These are phyloP conservation scores for Cebus imitator DNA, from an alignment of 2,113 vertebrate species.

Conservation along the genomic window DNA sequence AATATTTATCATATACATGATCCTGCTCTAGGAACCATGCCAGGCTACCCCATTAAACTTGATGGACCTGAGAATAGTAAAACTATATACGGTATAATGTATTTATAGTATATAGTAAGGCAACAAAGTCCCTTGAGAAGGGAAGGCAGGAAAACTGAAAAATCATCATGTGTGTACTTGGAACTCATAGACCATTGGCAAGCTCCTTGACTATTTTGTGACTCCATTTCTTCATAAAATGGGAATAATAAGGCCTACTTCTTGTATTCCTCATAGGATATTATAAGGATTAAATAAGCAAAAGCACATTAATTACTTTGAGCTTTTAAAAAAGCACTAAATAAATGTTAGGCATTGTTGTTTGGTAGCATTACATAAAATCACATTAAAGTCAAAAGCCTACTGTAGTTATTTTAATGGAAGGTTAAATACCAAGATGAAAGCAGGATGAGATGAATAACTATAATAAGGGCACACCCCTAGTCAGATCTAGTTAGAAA, in stretches of 20 bases:
- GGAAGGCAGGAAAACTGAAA: conserved; percentile 63
- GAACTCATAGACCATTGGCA: conserved; percentile 45
- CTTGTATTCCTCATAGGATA: conserved; percentile 52
- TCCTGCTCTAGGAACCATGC: conserved; percentile 74
- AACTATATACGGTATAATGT: conserved; percentile 73
- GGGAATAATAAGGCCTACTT: conserved; percentile 54
- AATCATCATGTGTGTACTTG: conserved; percentile 41
- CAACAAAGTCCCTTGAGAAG: conserved; percentile 67
- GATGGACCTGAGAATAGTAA: conserved; percentile 77
- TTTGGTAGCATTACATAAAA: conserved; percentile 66
- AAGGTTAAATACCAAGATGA: conserved; percentile 71
- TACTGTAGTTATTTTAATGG: conserved; percentile 66
- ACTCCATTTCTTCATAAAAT: conserved; percentile 58
- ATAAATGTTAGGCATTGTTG: conserved; percentile 68
- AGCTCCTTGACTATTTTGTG: conserved; percentile 34
- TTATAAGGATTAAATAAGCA: conserved; percentile 64
- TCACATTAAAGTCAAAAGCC: conserved; percentile 63
- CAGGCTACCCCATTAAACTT: conserved; percentile 77
- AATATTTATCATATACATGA: conserved; percentile 78
- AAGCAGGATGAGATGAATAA: conserved; percentile 55
- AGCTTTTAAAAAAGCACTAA: conserved; percentile 49
- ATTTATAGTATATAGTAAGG: conserved; percentile 73
- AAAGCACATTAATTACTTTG: conserved; percentile 67
- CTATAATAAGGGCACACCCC: conserved; percentile 45
- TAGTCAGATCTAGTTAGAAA: conserved; percentile 38